A percentile compares a stretch with the other conserved stretches of the same genome.
Evolutionary conservation across 1,140 invertebrate genomes (phyloP).

Genomic region (Magallana gigas): DNA sequence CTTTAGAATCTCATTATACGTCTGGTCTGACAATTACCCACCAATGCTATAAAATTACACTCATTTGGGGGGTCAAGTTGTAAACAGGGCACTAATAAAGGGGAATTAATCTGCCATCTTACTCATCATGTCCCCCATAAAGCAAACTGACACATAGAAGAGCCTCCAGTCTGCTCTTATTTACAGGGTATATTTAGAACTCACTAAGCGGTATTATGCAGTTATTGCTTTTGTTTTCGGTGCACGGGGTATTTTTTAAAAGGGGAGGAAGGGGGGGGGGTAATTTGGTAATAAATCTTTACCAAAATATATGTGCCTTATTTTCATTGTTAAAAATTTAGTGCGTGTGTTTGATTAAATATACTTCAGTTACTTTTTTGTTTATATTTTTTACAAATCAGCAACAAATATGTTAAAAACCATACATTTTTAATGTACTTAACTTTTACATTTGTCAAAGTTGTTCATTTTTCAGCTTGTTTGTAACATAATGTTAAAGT

Average conservation of each 20-base stretch:
- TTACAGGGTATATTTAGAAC: constrained; percentile 27
- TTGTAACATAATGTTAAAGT: too few species aligned
- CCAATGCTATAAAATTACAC: constrained; percentile 35
- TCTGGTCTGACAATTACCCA: constrained; percentile 26
- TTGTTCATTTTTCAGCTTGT: too few species aligned
- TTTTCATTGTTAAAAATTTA: too few species aligned
- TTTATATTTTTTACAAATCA: too few species aligned
- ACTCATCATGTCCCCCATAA: neutral
- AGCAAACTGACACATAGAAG: constrained; percentile 16
- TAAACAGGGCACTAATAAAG: constrained; percentile 25
- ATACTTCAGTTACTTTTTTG: too few species aligned
- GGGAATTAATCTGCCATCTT: constrained; percentile 33
- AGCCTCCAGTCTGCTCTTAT: neutral
- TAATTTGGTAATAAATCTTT: too few species aligned
- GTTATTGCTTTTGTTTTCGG: neutral
- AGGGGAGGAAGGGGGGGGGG: too few species aligned
- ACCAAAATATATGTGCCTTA: too few species aligned
- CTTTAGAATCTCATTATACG: constrained; percentile 17
- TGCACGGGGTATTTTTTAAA: neutral
- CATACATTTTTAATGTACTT: too few species aligned
- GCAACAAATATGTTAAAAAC: too few species aligned
- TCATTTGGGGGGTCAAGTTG: constrained; percentile 15
- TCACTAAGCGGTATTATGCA: neutral
- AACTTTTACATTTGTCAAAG: too few species aligned
- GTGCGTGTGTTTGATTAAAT: too few species aligned